Conservation (phyloP, 2,888 invertebrate species). For the Conomelus anceps region DNA sequence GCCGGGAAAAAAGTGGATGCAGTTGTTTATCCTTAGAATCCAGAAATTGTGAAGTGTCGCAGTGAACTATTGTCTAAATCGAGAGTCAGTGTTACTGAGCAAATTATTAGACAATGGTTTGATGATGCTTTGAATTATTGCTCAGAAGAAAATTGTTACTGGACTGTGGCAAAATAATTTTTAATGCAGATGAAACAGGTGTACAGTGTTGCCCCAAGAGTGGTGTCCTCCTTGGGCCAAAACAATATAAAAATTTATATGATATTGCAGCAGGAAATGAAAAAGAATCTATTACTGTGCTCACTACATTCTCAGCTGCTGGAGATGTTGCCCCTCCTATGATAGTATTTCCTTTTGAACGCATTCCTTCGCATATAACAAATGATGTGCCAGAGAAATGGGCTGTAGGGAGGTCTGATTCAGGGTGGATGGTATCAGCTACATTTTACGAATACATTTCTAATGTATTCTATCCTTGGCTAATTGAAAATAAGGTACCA, state of each 20-base stretch:
- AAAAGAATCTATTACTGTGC: conserved; percentile 33
- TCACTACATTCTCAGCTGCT: conserved; percentile 21
- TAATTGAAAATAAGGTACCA: conserved; percentile 15
- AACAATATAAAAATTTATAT: conserved; percentile 32
- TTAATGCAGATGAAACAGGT: conserved; percentile 35
- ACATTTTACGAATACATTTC: conserved; percentile 33
- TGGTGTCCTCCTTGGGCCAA: conserved; percentile 30
- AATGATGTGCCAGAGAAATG: conserved; percentile 29
- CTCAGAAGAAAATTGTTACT: conserved; percentile 25
- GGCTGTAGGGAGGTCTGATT: conserved; percentile 32
- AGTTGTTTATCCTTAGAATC: conserved; percentile 35
- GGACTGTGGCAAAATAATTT: conserved; percentile 26
- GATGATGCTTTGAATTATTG: conserved; percentile 29
- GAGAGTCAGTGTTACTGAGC: conserved; percentile 33
- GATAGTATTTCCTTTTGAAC: conserved; percentile 33
- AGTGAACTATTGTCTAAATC: conserved; percentile 6
- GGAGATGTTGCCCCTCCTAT: conserved; percentile 33
- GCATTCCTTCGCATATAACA: no score
- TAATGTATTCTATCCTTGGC: conserved; percentile 24
- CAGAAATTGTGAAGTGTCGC: conserved; percentile 30
- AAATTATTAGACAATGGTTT: conserved; percentile 34
- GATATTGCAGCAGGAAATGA: conserved; percentile 26
- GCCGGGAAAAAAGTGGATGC: conserved; percentile 36
- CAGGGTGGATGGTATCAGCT: conserved; percentile 36
- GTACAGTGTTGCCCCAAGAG: conserved; percentile 28